Percentiles rank a stretch among this genome's conserved stretches.
Conservation (phyloP, 2,888 invertebrate species). For the Cephus spinipes region DNA sequence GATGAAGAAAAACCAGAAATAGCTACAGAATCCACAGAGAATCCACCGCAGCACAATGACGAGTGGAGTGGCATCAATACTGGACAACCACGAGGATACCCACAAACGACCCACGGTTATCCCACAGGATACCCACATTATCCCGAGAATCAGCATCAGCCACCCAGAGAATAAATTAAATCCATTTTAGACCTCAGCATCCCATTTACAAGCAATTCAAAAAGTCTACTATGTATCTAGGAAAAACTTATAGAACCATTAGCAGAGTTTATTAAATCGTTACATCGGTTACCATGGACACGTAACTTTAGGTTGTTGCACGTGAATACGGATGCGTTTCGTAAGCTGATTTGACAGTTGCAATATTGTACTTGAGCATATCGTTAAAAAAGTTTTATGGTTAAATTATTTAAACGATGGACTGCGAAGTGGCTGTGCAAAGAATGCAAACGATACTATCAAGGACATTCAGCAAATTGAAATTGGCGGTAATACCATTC, state of each 20-base stretch:
- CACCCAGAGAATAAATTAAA: not conserved
- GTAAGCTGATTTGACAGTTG: not conserved
- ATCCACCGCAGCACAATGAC: not conserved
- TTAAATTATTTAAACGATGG: not conserved
- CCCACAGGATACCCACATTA: constrained; percentile 1
- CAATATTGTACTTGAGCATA: not conserved
- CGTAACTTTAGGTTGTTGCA: not conserved
- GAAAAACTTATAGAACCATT: not conserved
- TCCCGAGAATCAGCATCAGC: not conserved
- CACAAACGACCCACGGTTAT: not conserved
- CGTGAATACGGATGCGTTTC: not conserved
- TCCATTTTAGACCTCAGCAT: not conserved
- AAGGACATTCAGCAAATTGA: not conserved
- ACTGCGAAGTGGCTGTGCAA: not conserved
- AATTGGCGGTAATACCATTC: not conserved
- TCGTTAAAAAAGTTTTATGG: not conserved
- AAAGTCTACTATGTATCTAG: not conserved
- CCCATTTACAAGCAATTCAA: not conserved
- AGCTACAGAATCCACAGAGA: not conserved
- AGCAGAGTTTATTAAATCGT: not conserved
- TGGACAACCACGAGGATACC: not conserved
- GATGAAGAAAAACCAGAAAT: not conserved
- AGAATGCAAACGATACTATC: not conserved
- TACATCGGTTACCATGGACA: not conserved
- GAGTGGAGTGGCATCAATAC: not conserved